Base-by-base conservation (phyloP, 2,888 invertebrate species). In the Gastrophysa polygoni region DNA sequence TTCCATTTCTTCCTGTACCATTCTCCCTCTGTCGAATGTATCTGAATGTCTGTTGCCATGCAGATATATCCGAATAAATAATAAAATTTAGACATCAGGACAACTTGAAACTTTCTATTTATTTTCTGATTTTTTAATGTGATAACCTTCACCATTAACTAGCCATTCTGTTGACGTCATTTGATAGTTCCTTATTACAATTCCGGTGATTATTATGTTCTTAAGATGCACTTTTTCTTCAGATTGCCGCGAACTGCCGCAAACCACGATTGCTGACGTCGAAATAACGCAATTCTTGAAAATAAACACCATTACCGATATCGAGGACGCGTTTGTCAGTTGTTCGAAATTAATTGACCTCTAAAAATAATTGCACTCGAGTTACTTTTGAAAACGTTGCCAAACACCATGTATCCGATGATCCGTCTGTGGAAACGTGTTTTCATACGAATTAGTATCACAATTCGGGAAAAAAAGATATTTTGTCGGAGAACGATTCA, bases 341-440 rank as follows among this genome's bases (percentile, higher is more conserved):
- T 60, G 52, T 62, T 54, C n/a, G 32, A 57, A 47, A 62, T 62
- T 57, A 57, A 62, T 62, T 52, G 57, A 51, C 47, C 57, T 62
- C 57, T 52, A 57, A 52, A 62, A 57, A 62, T 62, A 62, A 60
- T 57, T 49, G 21, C 50, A 43, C 49, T 57, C 32, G 11, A 50
- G 24, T 50, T 38, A 57, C 57, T 57, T 57, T 60, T 48, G 55
- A 49, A 48, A 48, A 43, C 49, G 60, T 50, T 60, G 60, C 56
- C 60, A 60, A 60, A 60, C 55, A 28, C 21, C 32, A 47, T 46
- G 47, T 56, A 34, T 32, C 21, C 7, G 56, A 6, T 11, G 20
- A 14, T n/a, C 2, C n/a, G n/a, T n/a, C n/a, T n/a, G n/a, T n/a
- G n/a, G 14, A 38, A 38, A 7, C 2, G n/a, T 14, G 24, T 38